These are phyloP conservation scores for Anoura caudifer DNA, from an alignment of 2,113 vertebrate genomes.

Conservation along the genomic window DNA sequence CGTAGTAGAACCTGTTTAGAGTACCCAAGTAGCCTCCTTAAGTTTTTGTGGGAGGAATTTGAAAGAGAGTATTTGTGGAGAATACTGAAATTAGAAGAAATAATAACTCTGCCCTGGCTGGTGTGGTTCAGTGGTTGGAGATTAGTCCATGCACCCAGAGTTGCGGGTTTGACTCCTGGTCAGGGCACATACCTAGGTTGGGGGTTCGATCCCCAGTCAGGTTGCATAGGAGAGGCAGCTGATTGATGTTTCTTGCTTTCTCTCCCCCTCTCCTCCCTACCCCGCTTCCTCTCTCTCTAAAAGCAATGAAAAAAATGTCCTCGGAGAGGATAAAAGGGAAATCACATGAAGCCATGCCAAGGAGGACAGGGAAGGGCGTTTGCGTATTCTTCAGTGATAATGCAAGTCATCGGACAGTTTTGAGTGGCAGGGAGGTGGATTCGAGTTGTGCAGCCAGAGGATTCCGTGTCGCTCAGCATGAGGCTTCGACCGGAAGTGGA, in stretches of 20 bases:
- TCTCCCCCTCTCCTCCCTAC: no score
- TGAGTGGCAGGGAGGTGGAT: neutral
- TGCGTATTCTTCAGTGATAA: neutral
- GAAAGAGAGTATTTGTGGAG: neutral
- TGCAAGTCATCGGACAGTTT: neutral
- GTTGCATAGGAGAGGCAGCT: no score
- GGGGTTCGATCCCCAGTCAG: no score
- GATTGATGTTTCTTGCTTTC: no score
- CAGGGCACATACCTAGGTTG: no score
- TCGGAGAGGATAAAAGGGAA: neutral
- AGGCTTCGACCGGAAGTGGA: neutral
- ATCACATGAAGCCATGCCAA: neutral
- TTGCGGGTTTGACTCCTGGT: no score
- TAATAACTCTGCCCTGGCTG: no score
- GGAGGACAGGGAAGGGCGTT: neutral
- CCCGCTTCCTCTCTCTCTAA: no score
- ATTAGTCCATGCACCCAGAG: no score
- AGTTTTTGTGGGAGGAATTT: neutral
- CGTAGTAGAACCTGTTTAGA: neutral
- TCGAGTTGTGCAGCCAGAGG: neutral
- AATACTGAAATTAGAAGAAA: neutral
- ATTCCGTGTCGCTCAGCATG: neutral
- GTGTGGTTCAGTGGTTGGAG: no score
- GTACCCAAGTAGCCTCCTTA: neutral
- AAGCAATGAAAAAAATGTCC: no score